Percentiles rank a stretch among this genome's conserved stretches.
Evolutionary conservation across 2,888 invertebrate genomes (phyloP).

Genomic region (Dioctria linearis): DNA sequence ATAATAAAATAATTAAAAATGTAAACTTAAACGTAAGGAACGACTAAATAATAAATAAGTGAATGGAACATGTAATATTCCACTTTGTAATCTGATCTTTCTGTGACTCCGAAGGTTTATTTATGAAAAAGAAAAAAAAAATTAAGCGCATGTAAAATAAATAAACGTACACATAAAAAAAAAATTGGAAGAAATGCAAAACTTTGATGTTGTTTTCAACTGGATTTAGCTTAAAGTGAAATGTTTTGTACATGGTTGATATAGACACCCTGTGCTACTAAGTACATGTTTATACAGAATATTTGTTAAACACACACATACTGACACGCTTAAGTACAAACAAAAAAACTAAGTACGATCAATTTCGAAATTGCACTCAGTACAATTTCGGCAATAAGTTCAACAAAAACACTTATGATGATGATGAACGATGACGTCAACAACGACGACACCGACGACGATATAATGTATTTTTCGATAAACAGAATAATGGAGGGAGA

Average conservation of each 20-base stretch:
- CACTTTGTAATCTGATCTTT: constrained; percentile 48
- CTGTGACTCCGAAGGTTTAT: constrained; percentile 17
- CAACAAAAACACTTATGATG: constrained; percentile 14
- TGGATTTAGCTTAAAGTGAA: constrained; percentile 34
- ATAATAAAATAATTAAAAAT: constrained; percentile 53
- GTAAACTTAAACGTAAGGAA: constrained; percentile 46
- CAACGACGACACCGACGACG: background rate
- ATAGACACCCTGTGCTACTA: background rate
- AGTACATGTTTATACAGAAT: too few relatives aligned
- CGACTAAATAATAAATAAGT: constrained; percentile 40
- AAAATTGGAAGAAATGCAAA: background rate
- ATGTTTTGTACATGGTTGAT: constrained; percentile 23
- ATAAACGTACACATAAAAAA: background rate
- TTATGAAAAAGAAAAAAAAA: background rate
- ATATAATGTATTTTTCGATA: too few relatives aligned
- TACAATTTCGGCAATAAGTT: constrained; percentile 28
- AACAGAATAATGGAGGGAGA: background rate
- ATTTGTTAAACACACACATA: too few relatives aligned
- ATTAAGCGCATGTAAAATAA: background rate
- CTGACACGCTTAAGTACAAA: background rate
- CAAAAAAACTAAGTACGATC: background rate
- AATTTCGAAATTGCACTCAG: background rate
- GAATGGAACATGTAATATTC: constrained; percentile 42
- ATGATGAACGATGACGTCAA: background rate
- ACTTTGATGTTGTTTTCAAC: constrained; percentile 28